These are phyloP conservation scores for Tipula helvola DNA, from an alignment of 2,888 invertebrate species.

Conservation along the genomic window DNA sequence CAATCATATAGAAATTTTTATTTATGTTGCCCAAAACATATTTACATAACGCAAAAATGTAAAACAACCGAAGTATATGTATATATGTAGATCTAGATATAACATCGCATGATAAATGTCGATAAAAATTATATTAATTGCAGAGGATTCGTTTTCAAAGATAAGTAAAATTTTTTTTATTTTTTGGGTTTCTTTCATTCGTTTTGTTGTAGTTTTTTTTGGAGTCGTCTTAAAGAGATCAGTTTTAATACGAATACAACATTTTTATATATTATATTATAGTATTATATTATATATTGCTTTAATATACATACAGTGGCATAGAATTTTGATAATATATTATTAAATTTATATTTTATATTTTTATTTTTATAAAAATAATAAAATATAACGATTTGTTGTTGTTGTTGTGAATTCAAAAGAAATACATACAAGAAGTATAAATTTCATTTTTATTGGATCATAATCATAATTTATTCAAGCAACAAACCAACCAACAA, in stretches of 20 bases:
- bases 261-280: background rate
- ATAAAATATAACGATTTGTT: background rate
- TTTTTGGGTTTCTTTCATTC: background rate
- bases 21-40: background rate
- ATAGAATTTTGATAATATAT: conserved; percentile 4
- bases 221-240: background rate
- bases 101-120: conserved; percentile 10
- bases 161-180: background rate
- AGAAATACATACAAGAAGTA: background rate
- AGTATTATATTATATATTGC: background rate
- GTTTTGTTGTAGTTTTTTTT: background rate
- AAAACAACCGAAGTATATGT: background rate
- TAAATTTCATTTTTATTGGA: background rate
- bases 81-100: background rate
- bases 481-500: background rate
- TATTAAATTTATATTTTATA: background rate
- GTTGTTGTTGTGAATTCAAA: background rate
- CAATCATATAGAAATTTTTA: background rate
- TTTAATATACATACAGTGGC: background rate
- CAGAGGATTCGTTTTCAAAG: background rate
- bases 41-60: background rate
- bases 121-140: conserved; percentile 9
- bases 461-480: background rate
- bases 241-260: background rate
- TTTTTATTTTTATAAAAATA: background rate